Evolutionary conservation across 2,797 vertebrate genomes (phyloP), one percentile per base, ranked within the genome.

Genomic region (Threskiornis aethiopicus): DNA sequence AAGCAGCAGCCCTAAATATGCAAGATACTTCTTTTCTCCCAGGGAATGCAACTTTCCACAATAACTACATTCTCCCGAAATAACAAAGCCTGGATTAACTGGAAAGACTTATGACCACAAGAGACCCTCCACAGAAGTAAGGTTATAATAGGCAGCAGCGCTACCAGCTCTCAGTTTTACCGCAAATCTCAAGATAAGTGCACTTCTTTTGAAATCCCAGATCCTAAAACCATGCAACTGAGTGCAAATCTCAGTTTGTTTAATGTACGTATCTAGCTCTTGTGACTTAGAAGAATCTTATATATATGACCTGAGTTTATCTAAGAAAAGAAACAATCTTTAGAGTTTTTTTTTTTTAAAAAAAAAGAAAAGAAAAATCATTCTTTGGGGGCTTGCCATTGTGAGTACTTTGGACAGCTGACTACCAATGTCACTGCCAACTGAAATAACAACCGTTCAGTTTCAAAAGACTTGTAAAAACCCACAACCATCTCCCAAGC

Each of bases 1-100:
- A 87, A 93, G 62, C 13, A 92, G 71, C 51, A 87, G 84, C 22
- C n/a, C 55, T 73, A 70, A 83, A 70, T 51, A 81, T 1, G 0
- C 9, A 82, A 73, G 44, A 81, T 46, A 33, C 64, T 85, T n/a
- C 66, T 90, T 92, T 92, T 72, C 82, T 89, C 69, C 28, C n/a
- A 81, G 71, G 71, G 79, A 94, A 77, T 41, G 71, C 78, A 80
- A 65, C 92, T 75, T 86, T 14, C 76, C 76, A 89, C 84, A 85
- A 31, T 54, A 93, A 82, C 37, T 52, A 61, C 52, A 47, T 81
- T 75, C 33, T 71, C 33, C 31, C 46, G 46, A 64, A 89, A 92
- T 47, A 94, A 93, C 82, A 93, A 93, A 89, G 82, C 89, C 69
- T 61, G 82, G 76, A 94, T 95, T 94, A 96, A 93, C 71, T 84